Conservation (phyloP, 2,888 invertebrate species). For the Unio pictorum region DNA sequence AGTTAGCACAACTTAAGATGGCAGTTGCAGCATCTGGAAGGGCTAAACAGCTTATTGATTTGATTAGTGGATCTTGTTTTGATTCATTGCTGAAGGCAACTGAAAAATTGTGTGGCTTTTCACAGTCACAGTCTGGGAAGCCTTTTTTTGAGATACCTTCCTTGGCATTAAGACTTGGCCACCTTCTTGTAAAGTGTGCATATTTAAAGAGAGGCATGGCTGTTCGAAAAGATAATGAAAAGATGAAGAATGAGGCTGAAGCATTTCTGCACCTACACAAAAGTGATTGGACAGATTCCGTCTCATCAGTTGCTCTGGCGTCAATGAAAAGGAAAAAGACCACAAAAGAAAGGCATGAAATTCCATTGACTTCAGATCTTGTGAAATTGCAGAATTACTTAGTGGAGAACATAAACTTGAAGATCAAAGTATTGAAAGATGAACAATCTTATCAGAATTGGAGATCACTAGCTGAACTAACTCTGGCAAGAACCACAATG, state of each 20-base stretch:
- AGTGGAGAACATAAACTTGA: too few species aligned
- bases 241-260: neutral
- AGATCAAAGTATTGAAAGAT: too few species aligned
- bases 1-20: too few species aligned
- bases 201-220: neutral
- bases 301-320: conserved; percentile 1
- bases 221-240: neutral
- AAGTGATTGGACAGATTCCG: neutral
- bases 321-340: neutral
- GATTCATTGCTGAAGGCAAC: neutral
- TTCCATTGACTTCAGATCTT: conserved; percentile 1
- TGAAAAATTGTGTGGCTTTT: too few species aligned
- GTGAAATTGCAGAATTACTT: conserved; percentile 1
- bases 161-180: conserved; percentile 5
- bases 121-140: too few species aligned
- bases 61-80: neutral
- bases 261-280: neutral
- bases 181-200: conserved; percentile 1
- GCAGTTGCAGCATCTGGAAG: too few species aligned
- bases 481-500: neutral
- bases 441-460: neutral
- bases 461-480: neutral
- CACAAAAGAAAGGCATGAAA: neutral
- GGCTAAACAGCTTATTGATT: neutral
- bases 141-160: conserved; percentile 2